Evolutionary conservation across 2,113 vertebrate species (phyloP).

Genomic region (Edolisoma coerulescens): DNA sequence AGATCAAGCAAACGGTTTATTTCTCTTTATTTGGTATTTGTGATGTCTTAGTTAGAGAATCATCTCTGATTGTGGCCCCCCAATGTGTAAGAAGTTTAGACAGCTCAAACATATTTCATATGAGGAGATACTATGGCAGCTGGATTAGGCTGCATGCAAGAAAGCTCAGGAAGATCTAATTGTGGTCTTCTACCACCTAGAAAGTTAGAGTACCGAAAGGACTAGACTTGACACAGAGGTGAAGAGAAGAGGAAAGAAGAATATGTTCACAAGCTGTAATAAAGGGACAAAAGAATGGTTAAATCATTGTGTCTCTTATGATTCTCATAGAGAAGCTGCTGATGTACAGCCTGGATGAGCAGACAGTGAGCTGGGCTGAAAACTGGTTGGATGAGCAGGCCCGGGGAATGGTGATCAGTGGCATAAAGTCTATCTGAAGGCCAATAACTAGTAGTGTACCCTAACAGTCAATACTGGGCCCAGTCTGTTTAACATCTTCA

Average conservation of each 20-base stretch:
- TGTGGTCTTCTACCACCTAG: neutral
- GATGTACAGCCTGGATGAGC: neutral
- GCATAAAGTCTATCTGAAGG: neutral
- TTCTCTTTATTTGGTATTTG: neutral
- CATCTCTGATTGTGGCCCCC: rapidly evolving
- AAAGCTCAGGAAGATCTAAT: neutral
- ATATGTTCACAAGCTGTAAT: neutral
- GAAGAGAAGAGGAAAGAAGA: neutral
- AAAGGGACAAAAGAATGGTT: neutral
- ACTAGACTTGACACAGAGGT: neutral
- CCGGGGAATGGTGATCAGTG: neutral
- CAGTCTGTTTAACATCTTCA: neutral
- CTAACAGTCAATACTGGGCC: neutral
- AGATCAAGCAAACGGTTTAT: neutral
- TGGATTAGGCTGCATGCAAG: neutral
- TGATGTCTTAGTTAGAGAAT: neutral
- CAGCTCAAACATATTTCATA: neutral
- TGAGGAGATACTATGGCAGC: neutral
- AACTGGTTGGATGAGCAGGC: neutral
- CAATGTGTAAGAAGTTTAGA: neutral
- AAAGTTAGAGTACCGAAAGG: neutral
- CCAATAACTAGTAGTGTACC: neutral
- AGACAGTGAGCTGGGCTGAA: neutral
- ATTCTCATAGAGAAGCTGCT: neutral
- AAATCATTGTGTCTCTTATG: neutral